phyloP scores from a whole-genome alignment of 2,113 vertebrate species.

The Cyanoderma ruficeps region DNA sequence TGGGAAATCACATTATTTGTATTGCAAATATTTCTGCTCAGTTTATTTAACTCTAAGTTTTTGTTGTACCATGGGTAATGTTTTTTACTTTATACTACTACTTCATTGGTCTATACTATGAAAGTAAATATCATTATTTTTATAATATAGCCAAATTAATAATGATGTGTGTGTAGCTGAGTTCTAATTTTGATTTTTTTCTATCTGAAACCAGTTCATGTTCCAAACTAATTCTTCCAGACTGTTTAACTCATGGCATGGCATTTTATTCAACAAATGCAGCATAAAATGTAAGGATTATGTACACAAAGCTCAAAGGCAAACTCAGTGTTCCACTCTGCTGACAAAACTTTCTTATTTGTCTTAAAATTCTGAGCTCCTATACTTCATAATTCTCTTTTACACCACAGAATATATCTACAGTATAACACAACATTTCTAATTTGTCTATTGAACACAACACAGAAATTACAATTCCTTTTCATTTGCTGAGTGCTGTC shows the following conservation, averaged over 20 bases:
- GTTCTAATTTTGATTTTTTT: not conserved
- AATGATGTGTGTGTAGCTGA: not conserved
- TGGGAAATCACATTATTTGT: not conserved
- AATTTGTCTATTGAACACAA: not conserved
- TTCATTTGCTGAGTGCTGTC: not conserved
- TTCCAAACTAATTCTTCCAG: not conserved
- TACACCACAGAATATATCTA: not conserved
- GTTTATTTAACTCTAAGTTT: not conserved
- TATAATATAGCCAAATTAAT: not conserved
- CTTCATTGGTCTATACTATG: not conserved
- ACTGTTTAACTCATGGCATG: not conserved
- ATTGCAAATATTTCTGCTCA: not conserved
- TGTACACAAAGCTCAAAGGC: constrained; percentile 10
- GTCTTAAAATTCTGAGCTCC: not conserved
- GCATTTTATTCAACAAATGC: not conserved
- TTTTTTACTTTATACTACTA: not conserved
- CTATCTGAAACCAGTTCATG: not conserved
- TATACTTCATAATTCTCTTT: not conserved
- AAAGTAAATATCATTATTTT: not conserved
- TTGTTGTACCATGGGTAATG: not conserved
- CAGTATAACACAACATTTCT: not conserved
- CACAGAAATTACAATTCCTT: not conserved
- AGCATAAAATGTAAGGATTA: constrained; percentile 12
- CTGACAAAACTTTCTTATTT: not conserved
- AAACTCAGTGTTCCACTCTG: not conserved